Conservation (phyloP, 2,797 vertebrate species). For the Acanthornis magna region DNA sequence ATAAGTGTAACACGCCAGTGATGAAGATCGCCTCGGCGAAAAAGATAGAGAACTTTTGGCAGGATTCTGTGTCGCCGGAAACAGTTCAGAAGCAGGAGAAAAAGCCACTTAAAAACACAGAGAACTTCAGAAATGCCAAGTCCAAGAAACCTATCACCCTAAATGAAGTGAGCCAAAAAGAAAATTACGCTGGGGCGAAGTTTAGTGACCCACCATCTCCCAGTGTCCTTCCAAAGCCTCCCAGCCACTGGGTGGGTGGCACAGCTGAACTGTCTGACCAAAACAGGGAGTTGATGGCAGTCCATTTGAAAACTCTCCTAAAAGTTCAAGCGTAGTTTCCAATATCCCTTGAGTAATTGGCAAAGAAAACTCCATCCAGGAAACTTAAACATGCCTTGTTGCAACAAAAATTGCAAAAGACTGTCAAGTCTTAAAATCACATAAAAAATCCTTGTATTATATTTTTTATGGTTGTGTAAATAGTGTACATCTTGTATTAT, state of each 20-base stretch:
- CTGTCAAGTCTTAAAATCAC: constrained; percentile 70
- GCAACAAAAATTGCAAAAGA: constrained; percentile 75
- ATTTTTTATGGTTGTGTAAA: constrained; percentile 88
- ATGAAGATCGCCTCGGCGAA: constrained; percentile 69
- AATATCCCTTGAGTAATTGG: constrained; percentile 10
- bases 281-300: constrained; percentile 88
- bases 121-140: constrained; percentile 73
- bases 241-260: constrained; percentile 91
- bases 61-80: constrained; percentile 68
- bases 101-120: constrained; percentile 78
- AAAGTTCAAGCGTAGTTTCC: constrained; percentile 83
- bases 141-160: constrained; percentile 57
- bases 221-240: constrained; percentile 92
- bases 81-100: constrained; percentile 75
- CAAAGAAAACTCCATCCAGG: constrained; percentile 56
- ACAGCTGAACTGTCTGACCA: constrained; percentile 74
- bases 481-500: constrained; percentile 91
- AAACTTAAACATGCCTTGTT: constrained; percentile 75
- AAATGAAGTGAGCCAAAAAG: constrained; percentile 81
- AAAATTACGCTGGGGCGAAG: constrained; percentile 92
- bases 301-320: constrained; percentile 90
- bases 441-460: constrained; percentile 70
- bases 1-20: constrained; percentile 68
- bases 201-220: constrained; percentile 95
- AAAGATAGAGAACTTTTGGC: constrained; percentile 77